Conservation (phyloP, 1,140 invertebrate genomes). For the Temnothorax longispinosus region DNA sequence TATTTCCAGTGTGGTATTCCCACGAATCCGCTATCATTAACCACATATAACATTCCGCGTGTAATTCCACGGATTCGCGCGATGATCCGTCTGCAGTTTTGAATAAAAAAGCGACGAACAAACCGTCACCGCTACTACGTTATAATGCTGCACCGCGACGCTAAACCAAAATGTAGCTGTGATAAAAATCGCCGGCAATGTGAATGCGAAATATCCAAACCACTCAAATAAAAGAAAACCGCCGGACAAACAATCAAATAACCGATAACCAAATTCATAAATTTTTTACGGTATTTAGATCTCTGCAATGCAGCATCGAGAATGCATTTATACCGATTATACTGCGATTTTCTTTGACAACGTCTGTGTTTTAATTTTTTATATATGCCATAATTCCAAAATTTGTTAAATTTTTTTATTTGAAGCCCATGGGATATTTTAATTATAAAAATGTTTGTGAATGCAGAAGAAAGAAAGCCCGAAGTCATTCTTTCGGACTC, state of each 20-base stretch:
- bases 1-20: background rate
- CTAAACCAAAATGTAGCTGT: constrained; percentile 8
- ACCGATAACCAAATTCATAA: constrained; percentile 2
- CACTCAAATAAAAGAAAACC: constrained; percentile 10
- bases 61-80: constrained; percentile 26
- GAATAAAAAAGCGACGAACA: constrained; percentile 28
- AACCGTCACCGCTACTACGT: background rate
- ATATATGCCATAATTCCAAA: background rate
- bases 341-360: background rate
- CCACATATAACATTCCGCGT: background rate
- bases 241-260: background rate
- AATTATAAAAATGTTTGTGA: background rate
- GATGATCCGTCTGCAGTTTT: background rate
- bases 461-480: background rate
- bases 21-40: constrained; percentile 20
- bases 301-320: background rate
- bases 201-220: constrained; percentile 11
- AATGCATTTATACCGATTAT: constrained; percentile 19
- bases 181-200: constrained; percentile 9
- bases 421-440: background rate
- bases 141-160: background rate
- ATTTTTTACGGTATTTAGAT: constrained; percentile 23
- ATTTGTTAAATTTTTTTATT: constrained; percentile 2
- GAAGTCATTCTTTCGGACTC: background rate
- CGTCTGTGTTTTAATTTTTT: background rate